Evolutionary conservation across 2,888 invertebrate species (phyloP).

Genomic region (Drosophila greeni): DNA sequence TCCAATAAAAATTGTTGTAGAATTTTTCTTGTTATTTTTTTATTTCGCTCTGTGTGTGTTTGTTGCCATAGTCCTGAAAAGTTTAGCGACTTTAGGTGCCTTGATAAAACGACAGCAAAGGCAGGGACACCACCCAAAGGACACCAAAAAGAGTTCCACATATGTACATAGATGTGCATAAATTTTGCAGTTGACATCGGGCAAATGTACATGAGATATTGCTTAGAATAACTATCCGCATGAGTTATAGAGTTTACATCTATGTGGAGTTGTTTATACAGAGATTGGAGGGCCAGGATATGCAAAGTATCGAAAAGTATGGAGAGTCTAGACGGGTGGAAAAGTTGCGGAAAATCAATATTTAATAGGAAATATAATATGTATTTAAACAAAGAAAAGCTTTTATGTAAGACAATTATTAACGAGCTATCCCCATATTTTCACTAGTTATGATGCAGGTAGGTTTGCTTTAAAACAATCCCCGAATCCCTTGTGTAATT

Average conservation of each 20-base stretch:
- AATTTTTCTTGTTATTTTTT: conserved; percentile 9
- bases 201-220: conserved; percentile 65
- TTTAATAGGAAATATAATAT: too few species aligned
- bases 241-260: conserved; percentile 39
- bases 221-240: conserved; percentile 49
- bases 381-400: too few species aligned
- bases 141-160: conserved; percentile 26
- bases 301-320: conserved; percentile 42
- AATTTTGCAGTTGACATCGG: conserved; percentile 59
- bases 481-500: background rate
- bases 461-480: background rate
- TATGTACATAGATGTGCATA: conserved; percentile 58
- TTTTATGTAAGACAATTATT: background rate
- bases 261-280: conserved; percentile 39
- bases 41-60: conserved; percentile 17
- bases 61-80: conserved; percentile 45
- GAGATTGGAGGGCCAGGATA: conserved; percentile 38
- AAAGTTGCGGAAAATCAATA: background rate
- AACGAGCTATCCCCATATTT: background rate
- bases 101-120: conserved; percentile 44
- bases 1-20: conserved; percentile 58
- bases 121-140: conserved; percentile 27
- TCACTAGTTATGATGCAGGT: background rate
- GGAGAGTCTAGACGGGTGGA: conserved; percentile 21
- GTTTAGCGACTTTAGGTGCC: conserved; percentile 59